Percentiles rank a stretch among this genome's conserved stretches.
These are phyloP conservation scores for Silurus asotus DNA, from an alignment of 2,113 vertebrate species.

Conservation along the genomic window DNA sequence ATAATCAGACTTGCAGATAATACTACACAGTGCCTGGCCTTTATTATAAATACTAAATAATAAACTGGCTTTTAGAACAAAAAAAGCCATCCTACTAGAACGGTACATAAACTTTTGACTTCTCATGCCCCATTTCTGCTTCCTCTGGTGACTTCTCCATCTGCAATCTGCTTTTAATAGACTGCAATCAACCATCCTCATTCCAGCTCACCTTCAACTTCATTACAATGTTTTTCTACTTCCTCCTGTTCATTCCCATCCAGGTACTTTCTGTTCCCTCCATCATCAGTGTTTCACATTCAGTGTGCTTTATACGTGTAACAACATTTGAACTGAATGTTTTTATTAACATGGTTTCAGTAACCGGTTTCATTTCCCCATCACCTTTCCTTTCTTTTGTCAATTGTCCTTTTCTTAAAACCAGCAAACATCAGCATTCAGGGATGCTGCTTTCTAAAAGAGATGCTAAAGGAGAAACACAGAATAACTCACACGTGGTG, in stretches of 20 bases:
- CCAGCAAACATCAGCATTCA: slow-evolving; percentile 38
- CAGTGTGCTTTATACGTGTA: slow-evolving; percentile 9
- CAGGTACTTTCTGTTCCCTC: slow-evolving; percentile 57
- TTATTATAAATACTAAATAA: background rate
- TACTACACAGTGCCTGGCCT: background rate
- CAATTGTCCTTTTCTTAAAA: slow-evolving; percentile 5
- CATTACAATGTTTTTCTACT: slow-evolving; percentile 69
- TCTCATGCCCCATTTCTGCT: background rate
- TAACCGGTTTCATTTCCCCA: background rate
- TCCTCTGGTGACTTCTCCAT: slow-evolving; percentile 17
- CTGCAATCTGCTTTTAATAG: slow-evolving; percentile 73
- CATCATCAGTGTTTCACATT: background rate
- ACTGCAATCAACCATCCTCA: slow-evolving; percentile 69
- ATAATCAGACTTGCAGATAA: background rate
- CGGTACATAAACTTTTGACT: background rate
- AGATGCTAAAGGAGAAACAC: slow-evolving; percentile 19
- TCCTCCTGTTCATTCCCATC: slow-evolving; percentile 58
- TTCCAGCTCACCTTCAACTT: slow-evolving; percentile 62
- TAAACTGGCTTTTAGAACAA: background rate
- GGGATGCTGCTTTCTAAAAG: slow-evolving; percentile 43
- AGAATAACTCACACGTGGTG: slow-evolving; percentile 38
- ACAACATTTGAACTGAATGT: background rate
- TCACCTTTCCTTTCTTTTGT: background rate
- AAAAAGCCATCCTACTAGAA: background rate
- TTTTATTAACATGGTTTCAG: slow-evolving; percentile 28